Percentiles rank a stretch among this genome's conserved stretches.
Evolutionary conservation across 1,140 invertebrate species (phyloP).

Genomic region (Drosophila chauvacae): DNA sequence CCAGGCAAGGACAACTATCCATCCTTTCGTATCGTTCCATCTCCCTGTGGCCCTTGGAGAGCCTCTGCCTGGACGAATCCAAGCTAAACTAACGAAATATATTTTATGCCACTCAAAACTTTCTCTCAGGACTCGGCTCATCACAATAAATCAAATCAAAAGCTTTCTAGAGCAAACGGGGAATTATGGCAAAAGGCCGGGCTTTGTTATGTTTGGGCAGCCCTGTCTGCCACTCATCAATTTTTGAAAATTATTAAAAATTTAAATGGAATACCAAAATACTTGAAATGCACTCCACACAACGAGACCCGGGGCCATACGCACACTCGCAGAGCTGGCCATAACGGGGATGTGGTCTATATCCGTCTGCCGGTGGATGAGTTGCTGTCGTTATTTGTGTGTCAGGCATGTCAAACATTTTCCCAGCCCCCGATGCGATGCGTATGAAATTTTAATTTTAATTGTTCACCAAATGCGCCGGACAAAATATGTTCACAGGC

Average conservation of each 20-base stretch:
- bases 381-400: conserved; percentile 73
- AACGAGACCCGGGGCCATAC: conserved; percentile 25
- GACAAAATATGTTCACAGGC: conserved; percentile 64
- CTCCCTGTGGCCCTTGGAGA: conserved; percentile 17
- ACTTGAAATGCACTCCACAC: conserved; percentile 67
- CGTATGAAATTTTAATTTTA: conserved; percentile 80
- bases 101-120: conserved; percentile 41
- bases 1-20: conserved; percentile 16
- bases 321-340: conserved; percentile 33
- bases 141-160: conserved; percentile 76
- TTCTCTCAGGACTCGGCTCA: conserved; percentile 42
- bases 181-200: background rate
- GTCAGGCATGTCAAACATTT: conserved; percentile 78
- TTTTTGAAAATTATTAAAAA: conserved; percentile 82
- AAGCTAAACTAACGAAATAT: conserved; percentile 37
- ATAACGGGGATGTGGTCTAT: conserved; percentile 27
- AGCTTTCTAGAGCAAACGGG: conserved; percentile 25
- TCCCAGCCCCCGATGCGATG: conserved; percentile 59
- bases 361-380: conserved; percentile 35
- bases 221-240: conserved; percentile 72
- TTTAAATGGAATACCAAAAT: conserved; percentile 82
- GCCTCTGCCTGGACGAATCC: background rate
- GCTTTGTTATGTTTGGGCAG: conserved; percentile 32
- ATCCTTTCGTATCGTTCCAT: background rate
- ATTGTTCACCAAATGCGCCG: conserved; percentile 77